phyloP scores from a whole-genome alignment of 2,113 vertebrate genomes.

The Sturnira hondurensis region DNA sequence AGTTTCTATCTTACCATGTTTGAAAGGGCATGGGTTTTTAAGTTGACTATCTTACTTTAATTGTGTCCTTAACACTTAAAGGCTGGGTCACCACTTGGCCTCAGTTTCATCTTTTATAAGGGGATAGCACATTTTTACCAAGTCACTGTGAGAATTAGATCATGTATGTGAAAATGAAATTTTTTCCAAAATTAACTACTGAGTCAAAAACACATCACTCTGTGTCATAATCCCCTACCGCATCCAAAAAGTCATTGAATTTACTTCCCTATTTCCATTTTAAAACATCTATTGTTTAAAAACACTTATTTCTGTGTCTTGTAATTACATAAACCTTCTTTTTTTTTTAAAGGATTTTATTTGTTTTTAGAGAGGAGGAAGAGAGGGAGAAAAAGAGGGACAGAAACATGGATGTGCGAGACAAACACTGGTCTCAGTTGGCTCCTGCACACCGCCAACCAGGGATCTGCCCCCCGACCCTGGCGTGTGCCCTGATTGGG shows the following conservation, averaged over 20 bases:
- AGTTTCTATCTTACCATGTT: neutral
- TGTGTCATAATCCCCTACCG: neutral
- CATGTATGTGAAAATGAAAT: neutral
- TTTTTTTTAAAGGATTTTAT: too few species aligned
- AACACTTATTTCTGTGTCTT: neutral
- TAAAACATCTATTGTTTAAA: neutral
- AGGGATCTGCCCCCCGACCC: too few species aligned
- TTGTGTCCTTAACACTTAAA: neutral
- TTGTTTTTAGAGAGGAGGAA: too few species aligned
- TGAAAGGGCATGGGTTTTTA: neutral
- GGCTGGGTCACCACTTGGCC: neutral
- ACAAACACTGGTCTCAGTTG: too few species aligned
- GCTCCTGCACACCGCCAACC: too few species aligned
- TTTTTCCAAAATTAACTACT: neutral
- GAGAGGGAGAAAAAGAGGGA: too few species aligned
- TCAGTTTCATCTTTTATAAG: neutral
- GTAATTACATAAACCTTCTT: neutral
- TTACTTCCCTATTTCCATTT: neutral
- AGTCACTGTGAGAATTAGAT: neutral
- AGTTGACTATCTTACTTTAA: neutral
- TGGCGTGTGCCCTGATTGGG: too few species aligned
- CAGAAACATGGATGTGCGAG: too few species aligned
- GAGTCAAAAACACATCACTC: neutral
- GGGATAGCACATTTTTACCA: neutral
- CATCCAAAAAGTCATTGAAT: neutral